phyloP scores from a whole-genome alignment of 2,113 vertebrate species.

The Rostratula benghalensis region DNA sequence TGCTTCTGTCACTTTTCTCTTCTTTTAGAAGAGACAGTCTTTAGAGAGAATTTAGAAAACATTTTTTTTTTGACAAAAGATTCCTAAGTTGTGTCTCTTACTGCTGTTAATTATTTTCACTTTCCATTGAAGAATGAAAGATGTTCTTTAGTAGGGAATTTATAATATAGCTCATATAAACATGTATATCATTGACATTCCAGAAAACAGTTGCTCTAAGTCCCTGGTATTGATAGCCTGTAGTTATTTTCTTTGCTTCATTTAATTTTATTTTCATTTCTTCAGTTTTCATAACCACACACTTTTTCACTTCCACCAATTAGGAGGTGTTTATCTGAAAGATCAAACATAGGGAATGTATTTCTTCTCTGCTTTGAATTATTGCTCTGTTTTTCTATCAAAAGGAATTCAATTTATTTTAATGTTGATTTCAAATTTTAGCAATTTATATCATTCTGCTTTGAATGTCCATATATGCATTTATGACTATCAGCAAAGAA shows the following conservation, averaged over 20 bases:
- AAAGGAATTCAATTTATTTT: background rate
- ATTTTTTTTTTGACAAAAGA: background rate
- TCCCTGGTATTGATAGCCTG: background rate
- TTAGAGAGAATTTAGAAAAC: background rate
- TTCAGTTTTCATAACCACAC: background rate
- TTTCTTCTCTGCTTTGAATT: background rate
- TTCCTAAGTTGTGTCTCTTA: background rate
- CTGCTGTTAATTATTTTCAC: background rate
- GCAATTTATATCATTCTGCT: background rate
- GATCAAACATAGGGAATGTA: background rate
- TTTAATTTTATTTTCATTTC: background rate
- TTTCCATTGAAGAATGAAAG: background rate
- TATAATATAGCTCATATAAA: background rate
- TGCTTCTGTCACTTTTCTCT: background rate
- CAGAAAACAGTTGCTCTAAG: background rate
- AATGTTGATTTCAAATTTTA: background rate
- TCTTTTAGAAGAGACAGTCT: background rate
- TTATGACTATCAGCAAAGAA: background rate
- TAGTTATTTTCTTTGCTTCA: background rate
- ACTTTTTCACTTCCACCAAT: background rate
- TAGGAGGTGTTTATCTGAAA: background rate
- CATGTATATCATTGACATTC: background rate
- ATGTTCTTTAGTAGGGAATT: background rate
- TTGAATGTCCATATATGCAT: background rate
- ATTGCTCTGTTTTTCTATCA: background rate